phyloP scores from a whole-genome alignment of 2,113 vertebrate genomes.

The Desmodus rotundus region DNA sequence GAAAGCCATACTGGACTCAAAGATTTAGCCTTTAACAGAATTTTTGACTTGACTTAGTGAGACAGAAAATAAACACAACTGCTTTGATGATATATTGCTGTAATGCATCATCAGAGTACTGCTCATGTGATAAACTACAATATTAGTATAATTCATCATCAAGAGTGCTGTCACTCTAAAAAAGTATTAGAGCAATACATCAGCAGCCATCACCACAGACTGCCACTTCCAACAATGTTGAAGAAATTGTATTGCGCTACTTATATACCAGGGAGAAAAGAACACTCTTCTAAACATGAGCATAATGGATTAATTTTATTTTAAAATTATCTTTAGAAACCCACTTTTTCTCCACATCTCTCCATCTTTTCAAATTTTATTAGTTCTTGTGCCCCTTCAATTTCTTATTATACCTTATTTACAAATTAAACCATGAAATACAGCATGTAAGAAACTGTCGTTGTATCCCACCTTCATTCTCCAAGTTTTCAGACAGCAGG shows the following conservation, averaged over 20 bases:
- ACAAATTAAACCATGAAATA: not conserved
- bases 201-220: not conserved
- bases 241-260: slow-evolving; percentile 1
- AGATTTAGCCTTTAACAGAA: slow-evolving; percentile 6
- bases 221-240: not conserved
- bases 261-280: not conserved
- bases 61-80: slow-evolving; percentile 26
- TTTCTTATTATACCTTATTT: not conserved
- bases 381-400: not conserved
- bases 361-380: not conserved
- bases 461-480: not conserved
- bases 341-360: not conserved
- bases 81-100: slow-evolving; percentile 46
- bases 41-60: slow-evolving; percentile 36
- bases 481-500: not conserved
- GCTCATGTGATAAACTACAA: slow-evolving; percentile 59
- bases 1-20: slow-evolving; percentile 6
- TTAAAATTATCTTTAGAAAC: not conserved
- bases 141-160: slow-evolving; percentile 64
- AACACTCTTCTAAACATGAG: not conserved
- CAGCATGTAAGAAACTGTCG: not conserved
- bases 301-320: not conserved
- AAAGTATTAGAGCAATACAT: slow-evolving; percentile 65
- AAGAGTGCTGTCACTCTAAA: slow-evolving; percentile 58
- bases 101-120: slow-evolving; percentile 57